Evolutionary conservation across 2,797 vertebrate genomes (phyloP), one percentile per base, ranked within the genome.

Genomic region (Miichthys miiuy): DNA sequence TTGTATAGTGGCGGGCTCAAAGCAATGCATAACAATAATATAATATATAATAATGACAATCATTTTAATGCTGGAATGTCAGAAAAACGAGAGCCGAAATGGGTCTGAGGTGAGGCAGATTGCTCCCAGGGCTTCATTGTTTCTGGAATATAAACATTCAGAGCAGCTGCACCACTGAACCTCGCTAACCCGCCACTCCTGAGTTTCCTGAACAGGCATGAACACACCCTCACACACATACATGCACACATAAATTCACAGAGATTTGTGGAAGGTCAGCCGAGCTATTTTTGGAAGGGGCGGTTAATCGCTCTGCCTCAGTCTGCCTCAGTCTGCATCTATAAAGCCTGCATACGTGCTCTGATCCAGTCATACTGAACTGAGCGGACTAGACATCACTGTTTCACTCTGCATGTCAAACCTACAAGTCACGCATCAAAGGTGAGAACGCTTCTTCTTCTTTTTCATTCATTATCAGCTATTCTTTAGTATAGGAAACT

Each of bases 81-180:
- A 52, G 68, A 48, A 18, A 63, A 23, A 41, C 18, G 21, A 21
- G 20, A 69, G 30, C 6, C 56, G 27, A 82, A 58, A 77, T 58
- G 27, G 47, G 27, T 25, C 46, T 80, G 38, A 61, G 46, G 62
- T 21, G 50, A 82, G 55, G 73, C 57, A 68, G 27, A 68, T 56
- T 56, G 68, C 81, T 91, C 87, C 68, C 81, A 85, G 62, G 73
- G 71, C 75, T 88, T 93, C 92, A 95, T 96, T 96, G 93, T 95
- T 94, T 83, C 80, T 77, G 83, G 58, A 94, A 91, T 82, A 84
- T 94, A 96, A 96, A 96, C 94, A 95, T 67, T 88, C 17, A 74
- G 62, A 62, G 75, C 92, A 94, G 92, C 92, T 94, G 92, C 86
- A 84, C 63, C 58, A 73, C 48, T 88, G 80, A 85, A 93, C 90